phyloP scores from a whole-genome alignment of 2,797 vertebrate genomes.

The Garrulus glandarius region DNA sequence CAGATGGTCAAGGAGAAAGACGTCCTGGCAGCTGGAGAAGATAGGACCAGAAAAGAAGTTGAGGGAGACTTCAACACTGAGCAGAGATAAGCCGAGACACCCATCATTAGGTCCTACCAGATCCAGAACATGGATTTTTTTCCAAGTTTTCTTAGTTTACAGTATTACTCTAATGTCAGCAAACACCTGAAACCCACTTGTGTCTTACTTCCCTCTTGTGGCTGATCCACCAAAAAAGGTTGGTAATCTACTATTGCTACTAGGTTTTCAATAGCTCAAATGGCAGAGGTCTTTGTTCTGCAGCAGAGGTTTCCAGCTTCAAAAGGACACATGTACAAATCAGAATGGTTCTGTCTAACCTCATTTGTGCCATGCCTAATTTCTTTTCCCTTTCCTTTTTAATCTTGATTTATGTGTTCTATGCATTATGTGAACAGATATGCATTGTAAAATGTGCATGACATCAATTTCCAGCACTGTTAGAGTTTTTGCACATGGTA shows the following conservation, averaged over 20 bases:
- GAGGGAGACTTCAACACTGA: not conserved
- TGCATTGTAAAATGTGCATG: slow-evolving; percentile 1
- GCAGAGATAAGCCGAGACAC: not conserved
- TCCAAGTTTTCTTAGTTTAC: not conserved
- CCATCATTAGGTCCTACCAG: not conserved
- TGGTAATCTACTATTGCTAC: not conserved
- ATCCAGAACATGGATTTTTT: not conserved
- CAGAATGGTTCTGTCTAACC: not conserved
- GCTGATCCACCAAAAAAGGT: not conserved
- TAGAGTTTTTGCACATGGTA: slow-evolving; percentile 39
- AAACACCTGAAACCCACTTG: not conserved
- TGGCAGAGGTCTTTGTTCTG: not conserved
- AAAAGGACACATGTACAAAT: not conserved
- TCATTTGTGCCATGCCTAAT: not conserved
- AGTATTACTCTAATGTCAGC: not conserved
- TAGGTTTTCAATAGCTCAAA: not conserved
- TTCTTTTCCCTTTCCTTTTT: not conserved
- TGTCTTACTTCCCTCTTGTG: not conserved
- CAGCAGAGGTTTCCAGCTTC: not conserved
- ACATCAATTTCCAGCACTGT: slow-evolving; percentile 28
- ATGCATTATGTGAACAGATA: not conserved
- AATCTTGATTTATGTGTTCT: not conserved
- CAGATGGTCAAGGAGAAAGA: not conserved
- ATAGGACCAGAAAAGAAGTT: not conserved
- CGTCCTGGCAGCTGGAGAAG: not conserved